phyloP scores from a whole-genome alignment of 2,888 invertebrate species.

The Coleophora flavipennella region DNA sequence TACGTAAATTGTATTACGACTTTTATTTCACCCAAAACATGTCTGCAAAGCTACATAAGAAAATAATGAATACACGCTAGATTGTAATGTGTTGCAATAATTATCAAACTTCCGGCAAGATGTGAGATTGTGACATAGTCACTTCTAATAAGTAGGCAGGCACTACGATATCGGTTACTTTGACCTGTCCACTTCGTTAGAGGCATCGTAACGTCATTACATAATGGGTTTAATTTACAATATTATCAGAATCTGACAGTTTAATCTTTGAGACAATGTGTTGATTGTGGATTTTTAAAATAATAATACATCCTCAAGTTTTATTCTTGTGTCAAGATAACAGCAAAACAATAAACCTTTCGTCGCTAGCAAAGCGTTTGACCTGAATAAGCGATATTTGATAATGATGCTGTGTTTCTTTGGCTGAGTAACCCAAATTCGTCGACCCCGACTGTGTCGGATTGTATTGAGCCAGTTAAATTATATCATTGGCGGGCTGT shows the following conservation, averaged over 20 bases:
- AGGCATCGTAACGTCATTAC: conserved; percentile 46
- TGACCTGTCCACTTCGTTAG: conserved; percentile 38
- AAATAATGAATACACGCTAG: too few relatives aligned
- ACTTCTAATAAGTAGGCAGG: conserved; percentile 29
- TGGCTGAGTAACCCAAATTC: conserved; percentile 54
- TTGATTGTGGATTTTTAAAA: conserved; percentile 18
- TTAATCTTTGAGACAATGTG: conserved; percentile 22
- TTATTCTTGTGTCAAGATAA: conserved; percentile 1
- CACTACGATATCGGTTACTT: conserved; percentile 28
- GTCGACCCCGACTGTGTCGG: conserved; percentile 54
- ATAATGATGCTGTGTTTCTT: conserved; percentile 32
- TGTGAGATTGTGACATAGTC: conserved; percentile 37
- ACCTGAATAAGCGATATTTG: conserved; percentile 32
- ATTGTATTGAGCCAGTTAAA: conserved; percentile 66
- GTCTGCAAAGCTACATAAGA: too few relatives aligned
- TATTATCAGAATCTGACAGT: conserved; percentile 25
- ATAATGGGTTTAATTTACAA: conserved; percentile 36
- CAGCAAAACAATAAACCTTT: conserved; percentile 1
- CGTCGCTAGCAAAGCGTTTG: conserved; percentile 19
- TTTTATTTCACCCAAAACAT: too few relatives aligned
- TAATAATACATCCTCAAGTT: conserved; percentile 11
- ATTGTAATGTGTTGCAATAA: too few relatives aligned
- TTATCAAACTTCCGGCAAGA: conserved; percentile 50
- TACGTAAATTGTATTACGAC: too few relatives aligned
- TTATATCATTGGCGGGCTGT: conserved; percentile 62